phyloP scores from a whole-genome alignment of 2,113 vertebrate species.

The Cisticola juncidis region DNA sequence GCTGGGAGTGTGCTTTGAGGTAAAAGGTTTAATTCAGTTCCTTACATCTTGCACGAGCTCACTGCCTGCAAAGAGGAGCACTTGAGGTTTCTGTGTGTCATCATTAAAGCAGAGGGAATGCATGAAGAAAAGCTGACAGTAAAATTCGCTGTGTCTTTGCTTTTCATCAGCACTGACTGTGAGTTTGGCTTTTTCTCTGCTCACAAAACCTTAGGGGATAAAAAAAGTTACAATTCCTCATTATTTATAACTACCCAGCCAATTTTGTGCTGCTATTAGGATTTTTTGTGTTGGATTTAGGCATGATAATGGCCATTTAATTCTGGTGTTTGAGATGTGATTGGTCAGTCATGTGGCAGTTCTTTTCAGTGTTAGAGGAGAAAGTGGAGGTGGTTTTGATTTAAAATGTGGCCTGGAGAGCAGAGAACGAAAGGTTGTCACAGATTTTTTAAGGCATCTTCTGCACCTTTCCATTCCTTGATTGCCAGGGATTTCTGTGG shows the following conservation, averaged over 20 bases:
- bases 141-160: not conserved
- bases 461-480: not conserved
- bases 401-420: not conserved
- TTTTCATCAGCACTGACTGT: not conserved
- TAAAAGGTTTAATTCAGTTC: not conserved
- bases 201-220: not conserved
- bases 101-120: not conserved
- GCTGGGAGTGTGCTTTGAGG: not conserved
- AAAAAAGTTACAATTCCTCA: not conserved
- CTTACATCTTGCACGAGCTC: not conserved
- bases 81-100: not conserved
- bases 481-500: not conserved
- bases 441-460: not conserved
- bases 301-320: not conserved
- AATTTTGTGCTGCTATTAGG: not conserved
- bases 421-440: not conserved
- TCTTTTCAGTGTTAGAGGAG: not conserved
- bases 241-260: not conserved
- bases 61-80: not conserved
- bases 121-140: not conserved
- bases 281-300: not conserved
- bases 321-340: not conserved
- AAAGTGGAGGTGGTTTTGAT: not conserved
- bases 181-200: not conserved
- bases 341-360: not conserved